These are phyloP conservation scores for Mormyrus proboscirostris DNA, from an alignment of 2,797 vertebrate genomes.

Conservation along the genomic window DNA sequence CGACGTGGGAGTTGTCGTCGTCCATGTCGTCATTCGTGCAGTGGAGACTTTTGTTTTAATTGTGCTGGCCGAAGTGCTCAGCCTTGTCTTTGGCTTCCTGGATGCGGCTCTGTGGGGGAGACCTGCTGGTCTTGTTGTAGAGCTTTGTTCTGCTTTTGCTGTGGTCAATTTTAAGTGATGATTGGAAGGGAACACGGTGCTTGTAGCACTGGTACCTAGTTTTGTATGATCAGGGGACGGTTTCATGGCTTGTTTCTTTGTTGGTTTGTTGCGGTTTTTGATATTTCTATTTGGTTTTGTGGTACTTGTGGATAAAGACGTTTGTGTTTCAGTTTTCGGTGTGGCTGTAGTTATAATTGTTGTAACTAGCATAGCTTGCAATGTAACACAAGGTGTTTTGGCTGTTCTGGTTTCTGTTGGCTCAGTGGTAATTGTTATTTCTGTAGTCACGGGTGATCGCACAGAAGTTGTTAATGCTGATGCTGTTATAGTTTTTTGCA, in stretches of 20 bases:
- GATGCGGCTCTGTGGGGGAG: background rate
- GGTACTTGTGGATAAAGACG: slow-evolving; percentile 14
- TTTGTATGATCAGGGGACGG: background rate
- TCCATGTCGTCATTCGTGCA: background rate
- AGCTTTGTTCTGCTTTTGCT: background rate
- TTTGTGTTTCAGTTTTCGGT: slow-evolving; percentile 14
- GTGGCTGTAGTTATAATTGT: background rate
- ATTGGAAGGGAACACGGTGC: background rate
- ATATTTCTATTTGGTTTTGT: background rate
- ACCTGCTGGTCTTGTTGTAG: background rate
- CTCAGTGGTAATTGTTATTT: background rate
- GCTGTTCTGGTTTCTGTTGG: accelerated
- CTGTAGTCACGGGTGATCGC: background rate
- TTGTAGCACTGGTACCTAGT: background rate
- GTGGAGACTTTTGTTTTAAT: background rate
- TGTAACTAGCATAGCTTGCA: background rate
- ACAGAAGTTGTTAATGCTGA: background rate
- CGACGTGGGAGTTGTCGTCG: background rate
- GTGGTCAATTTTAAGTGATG: background rate
- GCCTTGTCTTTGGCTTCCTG: background rate
- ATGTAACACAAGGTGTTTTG: background rate
- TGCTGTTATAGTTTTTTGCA: background rate
- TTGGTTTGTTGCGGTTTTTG: slow-evolving; percentile 6
- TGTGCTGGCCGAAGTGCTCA: background rate
- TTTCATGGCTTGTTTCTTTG: slow-evolving; percentile 18